These are phyloP conservation scores for Blomia tropicalis DNA, from an alignment of 2,888 invertebrate species.

Conservation along the genomic window DNA sequence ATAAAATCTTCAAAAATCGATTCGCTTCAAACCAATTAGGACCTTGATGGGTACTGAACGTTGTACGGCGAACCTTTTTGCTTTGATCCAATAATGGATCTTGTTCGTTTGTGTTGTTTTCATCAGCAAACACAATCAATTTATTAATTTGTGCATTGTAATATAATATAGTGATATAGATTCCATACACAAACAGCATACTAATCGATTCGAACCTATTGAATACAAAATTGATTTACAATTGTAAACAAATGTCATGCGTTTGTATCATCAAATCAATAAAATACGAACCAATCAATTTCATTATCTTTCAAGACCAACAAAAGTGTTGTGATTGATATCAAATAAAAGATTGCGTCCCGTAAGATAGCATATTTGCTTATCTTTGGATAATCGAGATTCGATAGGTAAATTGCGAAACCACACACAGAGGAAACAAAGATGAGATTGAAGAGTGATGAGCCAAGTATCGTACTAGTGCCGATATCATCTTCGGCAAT, in stretches of 20 bases:
- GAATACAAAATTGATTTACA: background rate
- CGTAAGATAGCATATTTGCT: constrained; percentile 55
- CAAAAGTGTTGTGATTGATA: constrained; percentile 61
- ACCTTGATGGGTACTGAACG: background rate
- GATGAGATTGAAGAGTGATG: constrained; percentile 68
- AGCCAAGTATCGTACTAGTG: constrained; percentile 63
- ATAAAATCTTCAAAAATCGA: constrained; percentile 12
- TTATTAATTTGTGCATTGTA: constrained; percentile 28
- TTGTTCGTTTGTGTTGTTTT: background rate
- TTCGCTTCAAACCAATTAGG: constrained; percentile 10
- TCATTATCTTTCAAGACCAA: constrained; percentile 66
- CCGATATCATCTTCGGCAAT: constrained; percentile 23
- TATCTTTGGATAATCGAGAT: constrained; percentile 1
- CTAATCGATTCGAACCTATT: constrained; percentile 30
- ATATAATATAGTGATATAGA: constrained; percentile 30
- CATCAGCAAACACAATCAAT: constrained; percentile 22
- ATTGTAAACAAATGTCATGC: constrained; percentile 35
- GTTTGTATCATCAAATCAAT: constrained; percentile 35
- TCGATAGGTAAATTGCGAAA: constrained; percentile 24
- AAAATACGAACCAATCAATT: constrained; percentile 59
- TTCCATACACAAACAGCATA: constrained; percentile 28
- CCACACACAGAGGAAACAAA: constrained; percentile 43
- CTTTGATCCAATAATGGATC: background rate
- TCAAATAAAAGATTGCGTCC: constrained; percentile 61
- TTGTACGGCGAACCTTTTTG: background rate